Evolutionary conservation across 2,888 invertebrate genomes (phyloP).

Genomic region (Trisateles emortualis): DNA sequence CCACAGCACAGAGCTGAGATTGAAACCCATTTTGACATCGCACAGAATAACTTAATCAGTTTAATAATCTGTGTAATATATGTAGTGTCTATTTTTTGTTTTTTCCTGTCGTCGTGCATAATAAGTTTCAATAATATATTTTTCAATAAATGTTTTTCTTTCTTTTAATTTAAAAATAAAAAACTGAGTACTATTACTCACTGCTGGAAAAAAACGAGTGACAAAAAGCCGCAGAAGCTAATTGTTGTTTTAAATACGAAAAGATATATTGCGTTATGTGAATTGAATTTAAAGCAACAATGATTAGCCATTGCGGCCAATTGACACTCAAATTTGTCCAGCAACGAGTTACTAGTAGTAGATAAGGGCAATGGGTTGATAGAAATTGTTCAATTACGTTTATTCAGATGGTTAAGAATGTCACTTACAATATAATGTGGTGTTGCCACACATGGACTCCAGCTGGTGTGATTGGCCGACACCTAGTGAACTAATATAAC

Average conservation of each 20-base stretch:
- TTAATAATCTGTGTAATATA: no score
- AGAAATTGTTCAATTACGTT: constrained; percentile 83
- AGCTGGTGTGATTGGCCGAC: constrained; percentile 29
- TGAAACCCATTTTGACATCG: no score
- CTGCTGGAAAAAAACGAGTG: no score
- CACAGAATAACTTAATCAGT: no score
- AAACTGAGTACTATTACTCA: no score
- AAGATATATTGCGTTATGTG: constrained; percentile 49
- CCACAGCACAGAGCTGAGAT: no score
- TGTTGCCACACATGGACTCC: constrained; percentile 68
- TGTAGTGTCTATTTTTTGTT: no score
- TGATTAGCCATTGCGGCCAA: constrained; percentile 72
- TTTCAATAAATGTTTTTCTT: no score
- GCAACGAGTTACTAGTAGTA: constrained; percentile 55
- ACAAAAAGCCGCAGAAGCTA: neutral
- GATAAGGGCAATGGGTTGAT: constrained; percentile 82
- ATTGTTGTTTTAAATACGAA: no score
- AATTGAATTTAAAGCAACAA: constrained; percentile 64
- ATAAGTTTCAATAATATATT: no score
- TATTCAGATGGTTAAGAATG: constrained; percentile 82
- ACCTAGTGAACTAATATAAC: constrained; percentile 39
- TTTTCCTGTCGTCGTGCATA: no score
- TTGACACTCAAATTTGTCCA: constrained; percentile 61
- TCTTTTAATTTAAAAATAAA: no score
- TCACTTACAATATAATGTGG: constrained; percentile 79